These are phyloP conservation scores for Lepidurus packardi DNA, from an alignment of 1,140 invertebrate species.

Conservation along the genomic window DNA sequence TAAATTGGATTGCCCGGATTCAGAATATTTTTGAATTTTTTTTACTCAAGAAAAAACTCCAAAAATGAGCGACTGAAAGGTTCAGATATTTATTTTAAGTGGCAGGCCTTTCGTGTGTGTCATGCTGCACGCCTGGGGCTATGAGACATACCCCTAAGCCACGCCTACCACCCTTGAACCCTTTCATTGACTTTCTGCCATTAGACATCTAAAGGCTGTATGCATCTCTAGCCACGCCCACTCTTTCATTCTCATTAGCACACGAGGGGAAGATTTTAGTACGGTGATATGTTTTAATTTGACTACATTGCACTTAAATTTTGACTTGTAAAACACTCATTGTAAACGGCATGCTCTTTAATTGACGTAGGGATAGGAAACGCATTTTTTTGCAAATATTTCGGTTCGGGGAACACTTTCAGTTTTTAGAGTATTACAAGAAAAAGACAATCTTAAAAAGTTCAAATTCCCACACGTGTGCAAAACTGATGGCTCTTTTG, in stretches of 20 bases:
- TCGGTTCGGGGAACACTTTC: neutral
- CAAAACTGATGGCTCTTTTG: slow-evolving; percentile 35
- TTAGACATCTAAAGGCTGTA: neutral
- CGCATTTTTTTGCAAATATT: neutral
- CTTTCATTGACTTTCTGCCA: slow-evolving; percentile 1
- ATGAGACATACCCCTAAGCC: slow-evolving; percentile 21
- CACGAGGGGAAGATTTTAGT: slow-evolving; percentile 14
- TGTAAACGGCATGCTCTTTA: neutral
- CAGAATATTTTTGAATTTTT: slow-evolving; percentile 4
- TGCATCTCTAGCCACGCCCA: slow-evolving; percentile 8
- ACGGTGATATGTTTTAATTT: neutral
- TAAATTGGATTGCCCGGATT: neutral
- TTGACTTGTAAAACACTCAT: neutral
- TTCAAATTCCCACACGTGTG: slow-evolving; percentile 1
- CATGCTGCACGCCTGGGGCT: slow-evolving; percentile 20
- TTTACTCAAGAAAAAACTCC: neutral
- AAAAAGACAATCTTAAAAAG: neutral
- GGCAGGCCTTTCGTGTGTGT: neutral
- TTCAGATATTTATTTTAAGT: neutral
- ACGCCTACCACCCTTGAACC: neutral
- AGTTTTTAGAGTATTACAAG: neutral
- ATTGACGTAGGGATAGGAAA: no score
- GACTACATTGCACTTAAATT: neutral
- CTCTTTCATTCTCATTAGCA: slow-evolving; percentile 3
- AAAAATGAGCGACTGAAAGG: neutral